These are phyloP conservation scores for Gavia stellata DNA, from an alignment of 2,113 vertebrate species.

Conservation along the genomic window DNA sequence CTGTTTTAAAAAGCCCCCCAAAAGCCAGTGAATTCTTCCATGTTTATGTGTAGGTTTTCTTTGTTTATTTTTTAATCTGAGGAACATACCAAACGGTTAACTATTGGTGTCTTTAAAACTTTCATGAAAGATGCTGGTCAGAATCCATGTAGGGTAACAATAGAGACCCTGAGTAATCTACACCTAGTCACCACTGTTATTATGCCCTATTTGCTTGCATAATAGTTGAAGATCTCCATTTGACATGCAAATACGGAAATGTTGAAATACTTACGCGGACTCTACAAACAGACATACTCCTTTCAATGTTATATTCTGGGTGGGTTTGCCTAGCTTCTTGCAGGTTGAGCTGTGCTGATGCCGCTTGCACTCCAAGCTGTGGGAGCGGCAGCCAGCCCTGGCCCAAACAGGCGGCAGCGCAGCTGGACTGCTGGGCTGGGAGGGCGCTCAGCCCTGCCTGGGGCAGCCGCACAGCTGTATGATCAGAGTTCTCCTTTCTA, in stretches of 20 bases:
- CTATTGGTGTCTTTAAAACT: not conserved
- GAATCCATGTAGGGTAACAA: not conserved
- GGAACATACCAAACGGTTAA: not conserved
- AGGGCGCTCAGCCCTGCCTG: rapidly evolving
- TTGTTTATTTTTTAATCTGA: not conserved
- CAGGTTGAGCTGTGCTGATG: not conserved
- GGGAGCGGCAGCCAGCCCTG: not conserved
- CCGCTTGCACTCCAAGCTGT: not conserved
- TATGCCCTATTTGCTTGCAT: not conserved
- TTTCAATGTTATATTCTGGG: rapidly evolving
- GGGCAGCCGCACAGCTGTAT: not conserved
- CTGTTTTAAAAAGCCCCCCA: not conserved
- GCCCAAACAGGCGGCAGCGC: not conserved
- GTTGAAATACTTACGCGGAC: not conserved
- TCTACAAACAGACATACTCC: not conserved
- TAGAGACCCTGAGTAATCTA: not conserved
- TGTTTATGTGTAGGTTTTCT: not conserved
- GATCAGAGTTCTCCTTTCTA: not conserved
- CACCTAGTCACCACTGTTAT: not conserved
- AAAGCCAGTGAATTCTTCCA: not conserved
- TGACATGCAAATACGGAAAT: not conserved
- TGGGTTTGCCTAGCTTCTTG: not conserved
- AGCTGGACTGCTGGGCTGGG: not conserved
- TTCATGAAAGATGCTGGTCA: not conserved
- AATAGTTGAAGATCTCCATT: not conserved